Percentiles rank a stretch among this genome's conserved stretches.
These are phyloP conservation scores for Tolypeutes matacus DNA, from an alignment of 2,797 vertebrate species.

Conservation along the genomic window DNA sequence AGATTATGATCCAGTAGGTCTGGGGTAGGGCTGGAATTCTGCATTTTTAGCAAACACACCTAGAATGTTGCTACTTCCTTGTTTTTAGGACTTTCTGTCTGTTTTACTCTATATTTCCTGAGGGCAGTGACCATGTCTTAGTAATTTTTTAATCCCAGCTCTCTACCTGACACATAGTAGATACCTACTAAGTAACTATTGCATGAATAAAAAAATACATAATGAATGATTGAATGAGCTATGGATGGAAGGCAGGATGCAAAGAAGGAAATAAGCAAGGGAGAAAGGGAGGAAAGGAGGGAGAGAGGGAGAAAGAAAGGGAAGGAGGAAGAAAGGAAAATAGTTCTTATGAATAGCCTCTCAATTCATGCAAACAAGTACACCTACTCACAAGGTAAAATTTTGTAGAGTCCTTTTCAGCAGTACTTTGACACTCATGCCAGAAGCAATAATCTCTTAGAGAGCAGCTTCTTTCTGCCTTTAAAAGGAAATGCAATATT, in stretches of 20 bases:
- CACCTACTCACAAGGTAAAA: not conserved
- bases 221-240: not conserved
- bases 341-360: not conserved
- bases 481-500: constrained; percentile 51
- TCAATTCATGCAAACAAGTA: not conserved
- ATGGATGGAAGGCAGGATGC: not conserved
- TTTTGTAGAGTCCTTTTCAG: constrained; percentile 25
- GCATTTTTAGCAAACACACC: not conserved
- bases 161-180: not conserved
- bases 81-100: not conserved
- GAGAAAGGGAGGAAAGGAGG: not conserved
- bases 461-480: constrained; percentile 20
- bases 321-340: not conserved
- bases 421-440: constrained; percentile 49
- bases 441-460: constrained; percentile 45
- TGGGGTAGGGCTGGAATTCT: not conserved
- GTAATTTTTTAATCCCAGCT: not conserved
- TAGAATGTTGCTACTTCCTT: not conserved
- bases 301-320: no score
- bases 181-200: not conserved
- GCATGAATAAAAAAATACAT: not conserved
- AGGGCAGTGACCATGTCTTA: not conserved
- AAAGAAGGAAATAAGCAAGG: not conserved
- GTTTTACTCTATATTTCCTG: not conserved
- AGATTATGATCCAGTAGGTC: not conserved